Conservation (phyloP, 2,888 invertebrate species). For the Dynastes hyllus region DNA sequence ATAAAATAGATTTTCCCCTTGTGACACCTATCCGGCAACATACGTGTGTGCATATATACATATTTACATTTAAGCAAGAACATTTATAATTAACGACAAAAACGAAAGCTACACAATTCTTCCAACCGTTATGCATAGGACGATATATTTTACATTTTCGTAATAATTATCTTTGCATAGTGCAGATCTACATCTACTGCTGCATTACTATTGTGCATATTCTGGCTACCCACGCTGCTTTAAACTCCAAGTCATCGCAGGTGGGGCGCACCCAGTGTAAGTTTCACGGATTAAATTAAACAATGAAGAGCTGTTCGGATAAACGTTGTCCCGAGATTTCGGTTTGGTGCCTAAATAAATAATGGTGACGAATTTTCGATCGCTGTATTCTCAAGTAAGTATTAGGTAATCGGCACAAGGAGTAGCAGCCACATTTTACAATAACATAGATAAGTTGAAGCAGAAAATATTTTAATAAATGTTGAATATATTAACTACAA, state of each 20-base stretch:
- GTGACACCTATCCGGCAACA: no score
- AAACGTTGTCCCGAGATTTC: conserved; percentile 29
- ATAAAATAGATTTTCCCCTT: no score
- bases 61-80: no score
- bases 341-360: conserved; percentile 47
- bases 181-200: neutral
- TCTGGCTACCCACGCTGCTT: conserved; percentile 45
- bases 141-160: no score
- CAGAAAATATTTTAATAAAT: neutral
- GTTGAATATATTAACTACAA: no score
- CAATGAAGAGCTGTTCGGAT: conserved; percentile 44
- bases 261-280: conserved; percentile 51
- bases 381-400: conserved; percentile 27
- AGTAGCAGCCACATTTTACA: neutral
- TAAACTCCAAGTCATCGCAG: conserved; percentile 52
- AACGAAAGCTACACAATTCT: no score
- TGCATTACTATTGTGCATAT: conserved; percentile 38
- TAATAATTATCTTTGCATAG: no score
- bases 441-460: neutral
- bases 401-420: conserved; percentile 2
- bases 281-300: conserved; percentile 52
- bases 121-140: no score
- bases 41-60: no score
- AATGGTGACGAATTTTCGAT: conserved; percentile 38
- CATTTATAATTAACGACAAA: no score